Conservation (phyloP, 1,140 invertebrate species). For the Drosophila pseudoananassae region DNA sequence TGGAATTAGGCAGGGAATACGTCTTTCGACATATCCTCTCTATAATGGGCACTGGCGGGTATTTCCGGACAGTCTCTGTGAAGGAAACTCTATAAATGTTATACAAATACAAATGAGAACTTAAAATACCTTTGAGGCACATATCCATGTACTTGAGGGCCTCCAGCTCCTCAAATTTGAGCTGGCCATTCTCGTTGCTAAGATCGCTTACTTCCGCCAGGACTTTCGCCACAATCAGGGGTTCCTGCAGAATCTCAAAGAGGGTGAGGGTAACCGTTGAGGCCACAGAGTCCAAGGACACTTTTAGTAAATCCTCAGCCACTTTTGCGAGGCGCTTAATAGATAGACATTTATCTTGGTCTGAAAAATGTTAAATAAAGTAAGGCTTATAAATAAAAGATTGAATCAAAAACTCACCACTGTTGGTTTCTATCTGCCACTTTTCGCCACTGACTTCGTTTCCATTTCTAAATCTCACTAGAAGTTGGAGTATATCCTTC, state of each 20-base stretch:
- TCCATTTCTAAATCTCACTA: slow-evolving; percentile 75
- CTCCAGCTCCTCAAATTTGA: slow-evolving; percentile 57
- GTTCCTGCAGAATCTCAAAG: slow-evolving; percentile 68
- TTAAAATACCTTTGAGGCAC: slow-evolving; percentile 62
- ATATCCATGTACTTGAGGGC: slow-evolving; percentile 71
- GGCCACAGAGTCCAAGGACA: slow-evolving; percentile 59
- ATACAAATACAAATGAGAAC: fast-evolving
- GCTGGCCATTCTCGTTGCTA: slow-evolving; percentile 12
- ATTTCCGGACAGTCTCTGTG: slow-evolving; percentile 84
- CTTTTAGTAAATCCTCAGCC: slow-evolving; percentile 69
- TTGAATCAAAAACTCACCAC: slow-evolving; percentile 19
- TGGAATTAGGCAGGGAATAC: slow-evolving; percentile 59
- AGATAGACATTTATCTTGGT: slow-evolving; percentile 69
- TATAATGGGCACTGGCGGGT: slow-evolving; percentile 83
- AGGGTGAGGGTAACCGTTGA: slow-evolving; percentile 60
- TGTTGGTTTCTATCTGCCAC: slow-evolving; percentile 63
- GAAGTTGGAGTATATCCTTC: slow-evolving; percentile 73
- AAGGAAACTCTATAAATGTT: not conserved
- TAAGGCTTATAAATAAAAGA: no score
- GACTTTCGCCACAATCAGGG: slow-evolving; percentile 64
- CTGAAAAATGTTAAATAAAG: slow-evolving; percentile 6
- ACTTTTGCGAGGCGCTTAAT: slow-evolving; percentile 64
- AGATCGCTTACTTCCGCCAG: slow-evolving; percentile 58
- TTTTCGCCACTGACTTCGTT: slow-evolving; percentile 58
- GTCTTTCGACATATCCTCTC: slow-evolving; percentile 69